Evolutionary conservation across 2,797 vertebrate genomes (phyloP).

Genomic region (Cichlasoma orientale): DNA sequence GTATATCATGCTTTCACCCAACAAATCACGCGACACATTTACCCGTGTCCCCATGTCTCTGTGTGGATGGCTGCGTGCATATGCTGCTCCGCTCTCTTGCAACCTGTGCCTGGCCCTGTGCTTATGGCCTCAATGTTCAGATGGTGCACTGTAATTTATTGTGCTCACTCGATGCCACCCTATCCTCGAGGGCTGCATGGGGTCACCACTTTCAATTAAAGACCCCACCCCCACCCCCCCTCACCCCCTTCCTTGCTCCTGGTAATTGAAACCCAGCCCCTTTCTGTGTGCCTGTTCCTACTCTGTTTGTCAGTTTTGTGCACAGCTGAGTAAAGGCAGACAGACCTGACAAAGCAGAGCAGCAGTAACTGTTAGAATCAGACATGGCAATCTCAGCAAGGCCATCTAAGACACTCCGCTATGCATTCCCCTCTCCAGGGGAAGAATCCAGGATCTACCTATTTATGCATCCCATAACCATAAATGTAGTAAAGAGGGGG

Average conservation of each 20-base stretch:
- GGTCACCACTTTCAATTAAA: conserved; percentile 81
- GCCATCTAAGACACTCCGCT: conserved; percentile 29
- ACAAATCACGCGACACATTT: conserved; percentile 18
- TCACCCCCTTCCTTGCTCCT: conserved; percentile 53
- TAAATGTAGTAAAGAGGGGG: not conserved
- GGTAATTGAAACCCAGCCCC: conserved; percentile 78
- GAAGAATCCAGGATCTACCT: not conserved
- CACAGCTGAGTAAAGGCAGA: conserved; percentile 66
- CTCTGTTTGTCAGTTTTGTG: conserved; percentile 70
- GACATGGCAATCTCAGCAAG: conserved; percentile 20
- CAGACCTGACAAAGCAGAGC: conserved; percentile 49
- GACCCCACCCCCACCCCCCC: conserved; percentile 13
- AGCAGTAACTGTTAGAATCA: conserved; percentile 34
- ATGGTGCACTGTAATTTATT: conserved; percentile 77
- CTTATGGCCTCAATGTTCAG: conserved; percentile 69
- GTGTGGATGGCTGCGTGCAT: conserved; percentile 64
- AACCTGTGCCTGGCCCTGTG: conserved; percentile 57
- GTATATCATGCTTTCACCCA: not conserved
- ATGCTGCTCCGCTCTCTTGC: conserved; percentile 58
- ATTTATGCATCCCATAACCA: not conserved
- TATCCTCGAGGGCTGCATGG: conserved; percentile 66
- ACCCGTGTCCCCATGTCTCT: conserved; percentile 34
- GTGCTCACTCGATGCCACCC: conserved; percentile 62
- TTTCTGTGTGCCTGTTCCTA: conserved; percentile 51
- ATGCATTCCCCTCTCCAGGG: conserved; percentile 16